Evolutionary conservation across 2,797 vertebrate species (phyloP), one percentile per base, ranked within the genome.

Genomic region (Smutsia gigantea): DNA sequence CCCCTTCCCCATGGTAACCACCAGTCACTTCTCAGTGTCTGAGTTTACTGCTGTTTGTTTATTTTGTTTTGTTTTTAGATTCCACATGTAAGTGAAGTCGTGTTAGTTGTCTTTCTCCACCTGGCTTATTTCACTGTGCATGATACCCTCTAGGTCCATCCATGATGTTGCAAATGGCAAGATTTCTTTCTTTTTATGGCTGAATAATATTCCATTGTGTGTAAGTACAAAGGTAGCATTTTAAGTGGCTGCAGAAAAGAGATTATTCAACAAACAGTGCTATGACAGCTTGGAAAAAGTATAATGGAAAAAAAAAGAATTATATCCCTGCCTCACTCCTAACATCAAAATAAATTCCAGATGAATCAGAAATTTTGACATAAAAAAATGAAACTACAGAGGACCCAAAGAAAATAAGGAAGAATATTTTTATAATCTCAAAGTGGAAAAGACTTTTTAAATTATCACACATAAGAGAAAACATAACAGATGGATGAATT

Each of bases 341-440:
- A 66, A 42, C 17, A 81, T 57, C 66, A 96, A 96, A 90, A 85
- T 59, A 64, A 86, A 90, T 66, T 90, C 39, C 81, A 86, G 49
- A 81, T 4, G 11, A 68, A 74, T 59, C 17, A 81, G 34, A 79
- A 46, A 86, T 39, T 79, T 42, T 85, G 72, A 72, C n/a, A 66
- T 87, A 87, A 90, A 31, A 46, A 84, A 79, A 89, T 46, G 29
- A 78, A 84, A 63, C 25, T 84, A 53, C 9, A 78, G 11, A 85
- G 64, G 57, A 85, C 64, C 25, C 64, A 77, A 78, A n/a, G 49
- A 83, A 95, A 78, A 61, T 1, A 83, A 8, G n/a, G 69, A 31
- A 29, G 18, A 78, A 39, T 71, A 72, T 17, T 90, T 85, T 95
- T 66, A 74, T 29, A 86, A 78, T 42, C 57, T 86, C 72, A 66